Conservation (phyloP, 2,888 invertebrate genomes). For the Desoria tigrina region DNA sequence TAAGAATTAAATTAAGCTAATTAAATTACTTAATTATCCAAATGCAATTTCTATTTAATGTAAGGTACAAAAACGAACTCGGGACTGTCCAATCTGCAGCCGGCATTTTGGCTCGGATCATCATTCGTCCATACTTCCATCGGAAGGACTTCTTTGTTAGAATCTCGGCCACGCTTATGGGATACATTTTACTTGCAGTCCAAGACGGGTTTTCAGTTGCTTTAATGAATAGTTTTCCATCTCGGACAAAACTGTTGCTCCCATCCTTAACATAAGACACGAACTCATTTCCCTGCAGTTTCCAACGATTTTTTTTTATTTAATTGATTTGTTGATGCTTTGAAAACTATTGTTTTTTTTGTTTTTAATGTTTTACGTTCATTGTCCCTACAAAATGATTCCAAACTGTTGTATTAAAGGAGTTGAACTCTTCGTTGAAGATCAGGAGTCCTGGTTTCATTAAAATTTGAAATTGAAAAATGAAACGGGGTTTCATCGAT, state of each 20-base stretch:
- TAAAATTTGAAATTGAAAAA: too few relatives aligned
- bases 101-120: slow-evolving; percentile 40
- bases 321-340: too few relatives aligned
- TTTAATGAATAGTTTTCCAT: slow-evolving; percentile 33
- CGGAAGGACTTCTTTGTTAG: slow-evolving; percentile 25
- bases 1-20: too few relatives aligned
- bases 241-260: slow-evolving; percentile 27
- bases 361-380: too few relatives aligned
- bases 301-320: too few relatives aligned
- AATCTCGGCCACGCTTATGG: slow-evolving; percentile 34
- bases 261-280: slow-evolving; percentile 20
- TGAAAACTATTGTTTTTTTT: too few relatives aligned
- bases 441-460: slow-evolving; percentile 22
- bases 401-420: slow-evolving; percentile 25
- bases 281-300: slow-evolving; percentile 25
- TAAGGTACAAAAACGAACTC: too few relatives aligned
- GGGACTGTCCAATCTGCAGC: slow-evolving; percentile 42
- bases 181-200: slow-evolving; percentile 14
- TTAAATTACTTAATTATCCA: too few relatives aligned
- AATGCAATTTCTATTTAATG: too few relatives aligned
- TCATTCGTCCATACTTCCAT: slow-evolving; percentile 36
- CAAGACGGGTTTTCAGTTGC: slow-evolving; percentile 21
- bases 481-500: too few relatives aligned
- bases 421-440: slow-evolving; percentile 29
- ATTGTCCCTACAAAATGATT: too few relatives aligned